Base-by-base conservation (phyloP, 2,888 invertebrate genomes). In the Heteropelma amictum region DNA sequence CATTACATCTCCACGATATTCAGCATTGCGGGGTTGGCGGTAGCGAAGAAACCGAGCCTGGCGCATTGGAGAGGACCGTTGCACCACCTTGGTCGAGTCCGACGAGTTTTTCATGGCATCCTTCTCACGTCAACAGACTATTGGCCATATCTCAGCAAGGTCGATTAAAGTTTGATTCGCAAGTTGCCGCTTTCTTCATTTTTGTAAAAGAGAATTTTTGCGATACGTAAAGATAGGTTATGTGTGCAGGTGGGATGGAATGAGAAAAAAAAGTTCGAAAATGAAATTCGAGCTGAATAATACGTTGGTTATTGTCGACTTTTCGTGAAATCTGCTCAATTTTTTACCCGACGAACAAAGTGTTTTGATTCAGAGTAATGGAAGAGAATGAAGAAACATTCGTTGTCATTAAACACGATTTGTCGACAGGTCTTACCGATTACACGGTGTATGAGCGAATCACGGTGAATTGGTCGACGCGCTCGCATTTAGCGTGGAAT, bases 71-170 rank as follows among this genome's bases (percentile, higher is more conserved):
- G 86, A 91, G 95, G 81, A 92, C 92, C 70, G 91, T 93, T n/a
- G 84, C 85, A 30, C 89, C 88, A 51, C 88, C 87, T 2, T 87
- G 86, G 86, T 84, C 85, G 2, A 87, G 79, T 78, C 86, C 87
- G 10, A 93, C 94, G 7, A 94, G 96, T 73, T 95, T 96, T 88
- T 93, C 95, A 33, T 98, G 98, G 97, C 98, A 98, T 90, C 95
- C 95, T 1, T 91, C 91, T 3, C 94, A 96, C 84, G 95, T 94
- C 87, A 95, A 95, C 84, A 90, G 95, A 30, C 90, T 97, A 78
- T 90, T 97, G 60, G 93, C 94, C 0, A 92, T 94, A 74, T 88
- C 88, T 1, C 85, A 84, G 67, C 86, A 85, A 84, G 88, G 88
- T 85, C 38, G 3, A 60, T 28, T 6, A n/a, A 23, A 7, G 6